Evolutionary conservation across 2,888 invertebrate genomes (phyloP), one percentile per base, ranked within the genome.

Genomic region (Bellardia pandia): DNA sequence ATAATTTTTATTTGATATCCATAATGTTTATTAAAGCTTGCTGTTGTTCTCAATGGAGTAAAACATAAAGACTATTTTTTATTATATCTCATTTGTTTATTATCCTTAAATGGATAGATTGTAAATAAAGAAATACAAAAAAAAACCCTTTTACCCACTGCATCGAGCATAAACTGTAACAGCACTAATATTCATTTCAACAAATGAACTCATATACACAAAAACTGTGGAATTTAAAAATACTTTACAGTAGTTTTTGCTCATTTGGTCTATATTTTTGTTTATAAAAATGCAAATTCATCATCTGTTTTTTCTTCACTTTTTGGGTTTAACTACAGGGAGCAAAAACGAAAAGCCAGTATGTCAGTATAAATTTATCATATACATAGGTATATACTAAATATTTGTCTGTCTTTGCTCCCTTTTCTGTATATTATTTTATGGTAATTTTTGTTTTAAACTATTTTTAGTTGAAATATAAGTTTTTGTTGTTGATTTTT

Each of bases 201-300:
- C 6, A 56, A 56, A 5, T 56, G 14, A 75, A 60, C 48, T 60
- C 48, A 62, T 71, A 30, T 30, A 33, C 37, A 33, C 51, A 66
- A 64, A 64, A 72, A 42, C 14, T 14, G 14, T 23, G 37, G 40
- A 76, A 16, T 51, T 71, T 45, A 42, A 48, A 69, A 78, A 48
- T 23, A 42, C 30, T 71, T 76, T 51, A 51, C 60, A 56, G 40
- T 83, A 9, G 9, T 51, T 48, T 58, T 45, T 68, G 14, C n/a
- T n/a, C 4, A 62, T 69, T 75, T 82, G 8, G 71, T 48, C 40
- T n/a, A 62, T 42, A 69, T 56, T 69, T 60, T 76, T 76, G 58
- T 71, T 72, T 66, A 58, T 56, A 60, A 81, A 80, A 86, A 76
- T 72, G 51, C 77, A 81, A 77, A 81, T 86, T 77, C 86, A 86